Evolutionary conservation across 1,140 invertebrate genomes (phyloP), one percentile per base, ranked within the genome.

Genomic region (Manduca sexta): DNA sequence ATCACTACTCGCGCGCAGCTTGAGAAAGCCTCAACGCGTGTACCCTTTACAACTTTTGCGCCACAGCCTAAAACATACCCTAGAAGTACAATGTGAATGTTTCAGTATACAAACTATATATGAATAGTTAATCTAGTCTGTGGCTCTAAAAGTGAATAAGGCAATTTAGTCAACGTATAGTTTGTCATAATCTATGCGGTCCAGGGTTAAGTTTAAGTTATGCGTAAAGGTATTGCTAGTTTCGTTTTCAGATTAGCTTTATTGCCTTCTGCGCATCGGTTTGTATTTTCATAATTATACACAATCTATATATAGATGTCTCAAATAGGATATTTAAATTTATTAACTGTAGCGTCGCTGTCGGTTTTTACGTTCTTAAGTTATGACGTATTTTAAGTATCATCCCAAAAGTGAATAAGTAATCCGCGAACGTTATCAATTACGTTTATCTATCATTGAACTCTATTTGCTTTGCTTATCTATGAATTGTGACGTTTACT

Each of bases 1-100:
- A 84, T 84, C 78, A 84, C 53, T 43, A 52, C 55, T 52, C 64
- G 46, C 51, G 56, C 46, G 52, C 52, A 52, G 51, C 48, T 64
- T 65, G 62, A 49, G 67, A 66, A 69, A 73, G 59, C 56, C 65
- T 64, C 56, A 65, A 64, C 60, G 52, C 60, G 34, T 29, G 49
- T 58, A 67, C 55, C 49, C 52, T 60, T 64, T 56, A 54, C 60
- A 57, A 43, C 57, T 50, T 63, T 64, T 42, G 47, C 33, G 53
- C 50, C 69, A 66, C 58, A 74, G 59, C 43, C 49, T 56, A 69
- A 55, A 53, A 21, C 31, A 8, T 46, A 48, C 42, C 16, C 39
- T 33, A 33, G 7, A 34, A 12, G 26, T 29, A 14, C 16, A 26
- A 30, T 4, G 0, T 37, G n/a, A 44, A 49, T 18, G 18, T 39